Base-by-base conservation (phyloP, 2,797 vertebrate genomes). In the Tragelaphus oryx region DNA sequence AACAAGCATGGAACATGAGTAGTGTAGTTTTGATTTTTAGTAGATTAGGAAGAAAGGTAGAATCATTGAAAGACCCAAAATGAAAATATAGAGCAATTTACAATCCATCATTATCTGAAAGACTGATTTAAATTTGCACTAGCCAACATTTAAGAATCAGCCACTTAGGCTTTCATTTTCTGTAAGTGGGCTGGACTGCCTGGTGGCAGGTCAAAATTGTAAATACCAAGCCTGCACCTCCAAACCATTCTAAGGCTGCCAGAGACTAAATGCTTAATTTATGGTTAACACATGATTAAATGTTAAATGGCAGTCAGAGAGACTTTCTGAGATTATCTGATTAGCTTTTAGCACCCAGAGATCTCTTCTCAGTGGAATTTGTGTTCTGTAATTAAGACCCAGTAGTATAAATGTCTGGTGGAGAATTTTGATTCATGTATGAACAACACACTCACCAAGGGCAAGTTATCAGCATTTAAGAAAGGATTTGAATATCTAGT, bases 311-410 rank as follows among this genome's bases (percentile, higher is more conserved):
- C 74, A 96, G 54, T 90, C 79, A 44, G 65, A 92, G 75, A 44
- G 78, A 76, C 55, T 86, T 93, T 91, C 60, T 87, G 89, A 90
- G 82, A 92, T 16, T 52, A 76, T 95, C 60, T 94, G 96, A 94
- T 95, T 95, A 95, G 74, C 87, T 97, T 94, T 89, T 84, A 95
- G 80, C 89, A 97, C 79, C 41, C 83, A 90, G 60, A 86, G 60
- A 83, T 94, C 81, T 86, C 83, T 89, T 85, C 85, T 91, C 79
- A 76, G 59, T 57, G 52, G 52, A 96, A 78, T 95, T 74, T 92
- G 28, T 85, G 80, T 8, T 94, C 30, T 83, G 4, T 94, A 96
- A 95, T 96, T 95, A 96, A 85, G 54, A 85, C 55, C 33, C 12
- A 52, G 62, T 54, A 55, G 20, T 80, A 52, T 87, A 89, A 95